Evolutionary conservation across 2,888 invertebrate species (phyloP).

Genomic region (Harmothoe impar): DNA sequence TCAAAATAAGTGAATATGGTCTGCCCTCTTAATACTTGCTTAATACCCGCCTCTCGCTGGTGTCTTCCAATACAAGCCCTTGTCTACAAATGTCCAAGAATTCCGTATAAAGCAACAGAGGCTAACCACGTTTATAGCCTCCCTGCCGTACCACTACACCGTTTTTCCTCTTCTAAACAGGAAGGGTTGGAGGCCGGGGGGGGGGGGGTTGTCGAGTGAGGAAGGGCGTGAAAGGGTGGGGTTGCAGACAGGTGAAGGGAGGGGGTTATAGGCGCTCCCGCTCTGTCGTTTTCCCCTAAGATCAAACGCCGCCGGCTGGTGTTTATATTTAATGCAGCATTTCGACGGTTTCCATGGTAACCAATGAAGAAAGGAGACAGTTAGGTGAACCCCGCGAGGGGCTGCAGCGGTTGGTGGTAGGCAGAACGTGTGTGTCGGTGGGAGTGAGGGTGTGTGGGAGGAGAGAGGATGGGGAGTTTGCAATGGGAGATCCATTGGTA

Average conservation of each 20-base stretch:
- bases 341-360: slow-evolving; percentile 59
- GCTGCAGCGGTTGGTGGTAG: background rate
- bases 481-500: too few species aligned
- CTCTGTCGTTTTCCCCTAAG: slow-evolving; percentile 6
- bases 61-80: too few species aligned
- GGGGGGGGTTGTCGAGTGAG: background rate
- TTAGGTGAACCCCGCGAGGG: slow-evolving; percentile 21
- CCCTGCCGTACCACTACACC: background rate
- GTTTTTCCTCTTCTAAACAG: background rate
- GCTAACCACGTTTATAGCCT: background rate
- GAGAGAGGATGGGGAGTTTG: background rate
- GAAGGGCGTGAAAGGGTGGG: background rate
- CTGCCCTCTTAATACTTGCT: background rate
- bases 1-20: slow-evolving; percentile 25
- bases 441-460: background rate
- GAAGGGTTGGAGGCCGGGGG: too few species aligned
- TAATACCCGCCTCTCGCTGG: background rate
- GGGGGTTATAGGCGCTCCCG: background rate
- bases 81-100: background rate
- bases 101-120: background rate
- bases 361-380: slow-evolving; percentile 34
- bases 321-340: slow-evolving; percentile 59
- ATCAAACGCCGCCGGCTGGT: slow-evolving; percentile 43
- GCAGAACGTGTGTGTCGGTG: background rate
- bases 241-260: too few species aligned